Evolutionary conservation across 2,797 vertebrate genomes (phyloP).

Genomic region (Nyctalus aviator): DNA sequence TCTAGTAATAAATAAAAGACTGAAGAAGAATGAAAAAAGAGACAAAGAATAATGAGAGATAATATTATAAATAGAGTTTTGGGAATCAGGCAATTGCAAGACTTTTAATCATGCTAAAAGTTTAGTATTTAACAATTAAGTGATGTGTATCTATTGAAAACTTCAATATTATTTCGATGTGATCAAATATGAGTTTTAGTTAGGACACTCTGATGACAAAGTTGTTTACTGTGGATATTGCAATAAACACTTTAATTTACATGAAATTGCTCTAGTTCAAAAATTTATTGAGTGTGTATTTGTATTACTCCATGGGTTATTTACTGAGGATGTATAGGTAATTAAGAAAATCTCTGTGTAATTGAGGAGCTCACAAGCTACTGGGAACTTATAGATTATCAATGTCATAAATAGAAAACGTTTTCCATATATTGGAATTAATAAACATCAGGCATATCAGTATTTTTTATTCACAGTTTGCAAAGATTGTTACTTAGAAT

Average conservation of each 20-base stretch:
- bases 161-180: not conserved
- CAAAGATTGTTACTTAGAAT: conserved; percentile 17
- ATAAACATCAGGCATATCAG: not conserved
- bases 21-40: not conserved
- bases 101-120: not conserved
- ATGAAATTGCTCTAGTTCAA: not conserved
- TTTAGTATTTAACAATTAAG: not conserved
- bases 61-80: not conserved
- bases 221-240: not conserved
- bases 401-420: not conserved
- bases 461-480: conserved; percentile 41
- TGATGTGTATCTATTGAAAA: not conserved
- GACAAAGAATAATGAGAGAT: not conserved
- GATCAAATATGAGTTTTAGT: not conserved
- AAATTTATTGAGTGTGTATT: not conserved
- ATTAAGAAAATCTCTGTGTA: not conserved
- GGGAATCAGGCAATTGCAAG: not conserved
- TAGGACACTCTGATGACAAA: not conserved
- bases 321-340: not conserved
- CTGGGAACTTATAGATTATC: not conserved
- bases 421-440: conserved; percentile 2
- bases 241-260: not conserved
- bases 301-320: not conserved
- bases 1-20: not conserved
- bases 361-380: not conserved